A percentile compares a stretch with the other conserved stretches of the same genome.
phyloP scores from a whole-genome alignment of 2,797 vertebrate genomes.

The Pempheris klunzingeri region DNA sequence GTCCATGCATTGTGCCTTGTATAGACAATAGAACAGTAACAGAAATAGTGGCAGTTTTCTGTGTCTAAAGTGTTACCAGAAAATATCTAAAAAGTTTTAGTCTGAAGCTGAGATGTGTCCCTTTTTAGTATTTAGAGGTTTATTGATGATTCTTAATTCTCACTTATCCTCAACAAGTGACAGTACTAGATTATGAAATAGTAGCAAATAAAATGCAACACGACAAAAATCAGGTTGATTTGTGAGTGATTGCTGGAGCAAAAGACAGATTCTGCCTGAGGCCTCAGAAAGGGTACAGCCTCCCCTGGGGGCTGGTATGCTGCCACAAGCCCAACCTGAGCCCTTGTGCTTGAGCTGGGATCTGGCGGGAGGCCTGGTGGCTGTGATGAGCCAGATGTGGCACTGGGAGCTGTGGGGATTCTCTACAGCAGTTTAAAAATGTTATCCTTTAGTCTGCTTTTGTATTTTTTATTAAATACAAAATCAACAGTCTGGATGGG shows the following conservation, averaged over 20 bases:
- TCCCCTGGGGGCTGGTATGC: slow-evolving; percentile 48
- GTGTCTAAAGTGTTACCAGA: neutral
- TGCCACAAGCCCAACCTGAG: slow-evolving; percentile 77
- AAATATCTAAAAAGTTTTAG: neutral
- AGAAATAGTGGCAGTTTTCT: neutral
- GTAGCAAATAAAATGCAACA: neutral
- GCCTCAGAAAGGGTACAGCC: slow-evolving; percentile 46
- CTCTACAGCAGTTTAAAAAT: slow-evolving; percentile 58
- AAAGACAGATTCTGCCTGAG: slow-evolving; percentile 26
- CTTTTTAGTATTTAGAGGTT: neutral
- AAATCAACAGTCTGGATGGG: neutral
- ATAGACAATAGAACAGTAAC: neutral
- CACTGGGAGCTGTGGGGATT: slow-evolving; percentile 77
- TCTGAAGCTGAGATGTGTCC: neutral
- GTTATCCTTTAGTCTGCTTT: slow-evolving; percentile 33
- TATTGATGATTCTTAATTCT: neutral
- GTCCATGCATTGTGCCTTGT: neutral
- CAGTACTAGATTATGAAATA: neutral
- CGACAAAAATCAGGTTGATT: slow-evolving; percentile 10
- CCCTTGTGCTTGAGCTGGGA: slow-evolving; percentile 60
- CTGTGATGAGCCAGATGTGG: slow-evolving; percentile 83
- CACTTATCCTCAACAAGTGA: neutral
- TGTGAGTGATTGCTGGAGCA: neutral
- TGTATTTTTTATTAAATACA: slow-evolving; percentile 49
- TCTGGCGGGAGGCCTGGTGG: slow-evolving; percentile 71